Percentiles rank a stretch among this genome's conserved stretches.
Evolutionary conservation across 2,888 invertebrate genomes (phyloP).

Genomic region (Agonum fuliginosum): DNA sequence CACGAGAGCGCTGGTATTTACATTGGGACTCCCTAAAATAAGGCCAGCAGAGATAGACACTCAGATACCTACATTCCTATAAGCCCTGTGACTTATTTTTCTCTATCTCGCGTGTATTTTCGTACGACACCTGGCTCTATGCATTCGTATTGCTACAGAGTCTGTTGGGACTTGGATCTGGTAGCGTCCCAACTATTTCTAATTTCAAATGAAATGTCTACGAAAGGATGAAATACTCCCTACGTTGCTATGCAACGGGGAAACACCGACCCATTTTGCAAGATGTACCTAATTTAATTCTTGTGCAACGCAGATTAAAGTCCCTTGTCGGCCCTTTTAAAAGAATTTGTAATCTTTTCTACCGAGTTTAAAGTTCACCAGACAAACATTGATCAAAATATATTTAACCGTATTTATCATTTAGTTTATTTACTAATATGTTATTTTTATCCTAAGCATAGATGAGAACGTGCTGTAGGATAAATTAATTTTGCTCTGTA

Average conservation of each 20-base stretch:
- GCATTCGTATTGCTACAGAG: slow-evolving; percentile 31
- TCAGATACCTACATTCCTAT: slow-evolving; percentile 20
- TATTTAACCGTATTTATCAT: slow-evolving; percentile 22
- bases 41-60: slow-evolving; percentile 16
- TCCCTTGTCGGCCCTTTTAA: not conserved
- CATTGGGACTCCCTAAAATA: slow-evolving; percentile 43
- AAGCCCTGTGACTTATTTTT: slow-evolving; percentile 36
- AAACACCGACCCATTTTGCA: slow-evolving; percentile 23
- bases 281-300: slow-evolving; percentile 20
- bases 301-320: not conserved
- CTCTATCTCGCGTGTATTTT: slow-evolving; percentile 25
- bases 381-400: slow-evolving; percentile 22
- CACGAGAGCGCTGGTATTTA: slow-evolving; percentile 56
- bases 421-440: not conserved
- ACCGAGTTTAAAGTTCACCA: slow-evolving; percentile 17
- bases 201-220: slow-evolving; percentile 45
- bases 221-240: slow-evolving; percentile 39
- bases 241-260: slow-evolving; percentile 36
- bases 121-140: slow-evolving; percentile 56
- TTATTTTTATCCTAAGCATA: slow-evolving; percentile 4
- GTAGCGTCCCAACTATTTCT: slow-evolving; percentile 48
- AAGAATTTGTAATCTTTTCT: slow-evolving; percentile 1
- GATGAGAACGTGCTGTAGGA: not conserved
- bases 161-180: slow-evolving; percentile 28
- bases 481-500: slow-evolving; percentile 1